A percentile compares a stretch with the other conserved stretches of the same genome.
Conservation (phyloP, 2,888 invertebrate species). For the Melieria crassipennis region DNA sequence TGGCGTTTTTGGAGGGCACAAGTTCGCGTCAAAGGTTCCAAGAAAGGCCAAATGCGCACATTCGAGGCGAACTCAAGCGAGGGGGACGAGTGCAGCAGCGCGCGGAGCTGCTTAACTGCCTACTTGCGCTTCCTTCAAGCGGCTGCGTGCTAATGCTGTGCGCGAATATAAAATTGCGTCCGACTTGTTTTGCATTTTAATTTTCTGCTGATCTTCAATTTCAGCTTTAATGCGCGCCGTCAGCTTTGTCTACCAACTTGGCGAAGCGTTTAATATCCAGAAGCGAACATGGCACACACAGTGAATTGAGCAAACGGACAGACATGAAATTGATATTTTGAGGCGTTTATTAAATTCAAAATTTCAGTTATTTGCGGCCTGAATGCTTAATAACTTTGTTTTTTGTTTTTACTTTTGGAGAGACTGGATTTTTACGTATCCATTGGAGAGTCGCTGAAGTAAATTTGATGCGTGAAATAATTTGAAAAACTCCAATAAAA, state of each 20-base stretch:
- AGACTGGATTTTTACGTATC: too few relatives aligned
- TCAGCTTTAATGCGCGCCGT: background rate
- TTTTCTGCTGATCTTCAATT: slow-evolving; percentile 47
- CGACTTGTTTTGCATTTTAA: slow-evolving; percentile 61
- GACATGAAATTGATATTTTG: slow-evolving; percentile 14
- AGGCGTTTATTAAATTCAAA: background rate
- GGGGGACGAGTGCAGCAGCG: background rate
- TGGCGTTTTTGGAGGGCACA: slow-evolving; percentile 47
- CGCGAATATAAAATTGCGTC: slow-evolving; percentile 21
- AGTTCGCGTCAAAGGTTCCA: slow-evolving; percentile 61
- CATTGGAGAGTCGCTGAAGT: too few relatives aligned
- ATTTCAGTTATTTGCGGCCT: slow-evolving; percentile 2
- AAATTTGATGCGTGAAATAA: too few relatives aligned
- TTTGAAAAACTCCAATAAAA: too few relatives aligned
- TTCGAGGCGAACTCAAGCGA: slow-evolving; percentile 25
- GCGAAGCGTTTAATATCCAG: slow-evolving; percentile 16
- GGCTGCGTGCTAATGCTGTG: background rate
- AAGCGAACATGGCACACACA: background rate
- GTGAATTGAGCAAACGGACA: slow-evolving; percentile 13
- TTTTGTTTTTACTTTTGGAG: too few relatives aligned
- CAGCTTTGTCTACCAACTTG: slow-evolving; percentile 11
- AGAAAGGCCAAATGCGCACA: slow-evolving; percentile 42
- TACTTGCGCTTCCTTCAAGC: slow-evolving; percentile 3
- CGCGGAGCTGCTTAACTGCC: slow-evolving; percentile 31
- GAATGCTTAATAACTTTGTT: slow-evolving; percentile 4